Evolutionary conservation across 2,113 vertebrate genomes (phyloP).

Genomic region (Scortum barcoo): DNA sequence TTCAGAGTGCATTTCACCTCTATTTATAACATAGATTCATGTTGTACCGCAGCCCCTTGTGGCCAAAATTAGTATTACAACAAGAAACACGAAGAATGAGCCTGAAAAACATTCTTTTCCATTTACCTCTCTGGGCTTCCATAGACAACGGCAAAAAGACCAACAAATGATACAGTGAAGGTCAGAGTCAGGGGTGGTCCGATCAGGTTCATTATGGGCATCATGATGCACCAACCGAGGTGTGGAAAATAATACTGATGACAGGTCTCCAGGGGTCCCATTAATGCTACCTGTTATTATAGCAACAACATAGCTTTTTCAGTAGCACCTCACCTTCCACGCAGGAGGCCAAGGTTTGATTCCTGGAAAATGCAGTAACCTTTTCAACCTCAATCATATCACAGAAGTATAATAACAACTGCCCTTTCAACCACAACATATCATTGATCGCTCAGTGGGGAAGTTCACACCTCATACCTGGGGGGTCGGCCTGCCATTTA

Average conservation of each 20-base stretch:
- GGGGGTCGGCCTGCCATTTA: slow-evolving; percentile 4
- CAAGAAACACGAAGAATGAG: too few relatives aligned
- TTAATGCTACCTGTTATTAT: slow-evolving; percentile 33
- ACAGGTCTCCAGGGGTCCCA: slow-evolving; percentile 14
- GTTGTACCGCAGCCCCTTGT: too few relatives aligned
- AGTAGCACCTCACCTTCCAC: neutral
- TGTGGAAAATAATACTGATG: slow-evolving; percentile 33
- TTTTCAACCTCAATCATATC: slow-evolving; percentile 53
- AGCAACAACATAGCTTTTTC: slow-evolving; percentile 9
- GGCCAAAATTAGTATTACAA: too few relatives aligned
- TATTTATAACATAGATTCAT: too few relatives aligned
- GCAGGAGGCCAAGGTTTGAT: slow-evolving; percentile 24
- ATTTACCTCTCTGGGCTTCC: too few relatives aligned
- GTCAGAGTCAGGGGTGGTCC: neutral
- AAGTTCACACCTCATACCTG: slow-evolving; percentile 6
- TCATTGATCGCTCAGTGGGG: slow-evolving; percentile 18
- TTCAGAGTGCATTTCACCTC: too few relatives aligned
- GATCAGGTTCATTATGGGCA: neutral
- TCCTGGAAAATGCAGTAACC: slow-evolving; percentile 51
- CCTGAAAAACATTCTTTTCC: too few relatives aligned
- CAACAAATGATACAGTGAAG: neutral
- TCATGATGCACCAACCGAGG: neutral
- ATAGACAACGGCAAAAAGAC: neutral
- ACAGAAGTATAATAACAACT: slow-evolving; percentile 33
- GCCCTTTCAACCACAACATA: slow-evolving; percentile 20